Percentiles rank a stretch among this genome's conserved stretches.
phyloP scores from a whole-genome alignment of 2,888 invertebrate species.

The Zelleria hepariella region DNA sequence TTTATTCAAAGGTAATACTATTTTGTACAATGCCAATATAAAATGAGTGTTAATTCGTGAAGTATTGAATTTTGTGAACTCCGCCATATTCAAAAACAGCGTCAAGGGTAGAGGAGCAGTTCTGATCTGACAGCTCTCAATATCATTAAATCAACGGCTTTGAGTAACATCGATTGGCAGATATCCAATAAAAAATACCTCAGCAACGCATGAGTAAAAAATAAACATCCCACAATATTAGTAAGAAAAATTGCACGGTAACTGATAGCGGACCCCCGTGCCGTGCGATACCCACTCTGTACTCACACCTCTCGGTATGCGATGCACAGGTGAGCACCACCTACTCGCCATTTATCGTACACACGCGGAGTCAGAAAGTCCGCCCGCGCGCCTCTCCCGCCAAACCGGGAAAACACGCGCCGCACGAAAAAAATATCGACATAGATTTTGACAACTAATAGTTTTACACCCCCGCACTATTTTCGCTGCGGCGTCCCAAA shows the following conservation, averaged over 20 bases:
- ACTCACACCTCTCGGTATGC: constrained; percentile 18
- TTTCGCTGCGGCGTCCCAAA: background rate
- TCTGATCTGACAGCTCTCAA: too few relatives aligned
- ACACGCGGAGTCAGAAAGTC: constrained; percentile 53
- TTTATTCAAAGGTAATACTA: too few relatives aligned
- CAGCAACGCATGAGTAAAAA: background rate
- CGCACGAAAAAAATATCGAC: constrained; percentile 4
- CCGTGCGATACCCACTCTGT: constrained; percentile 29
- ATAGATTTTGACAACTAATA: background rate
- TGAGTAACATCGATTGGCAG: too few relatives aligned
- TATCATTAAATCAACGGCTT: too few relatives aligned
- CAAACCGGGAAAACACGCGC: constrained; percentile 10
- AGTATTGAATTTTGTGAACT: too few relatives aligned
- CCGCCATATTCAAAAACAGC: too few relatives aligned
- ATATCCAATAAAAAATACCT: too few relatives aligned
- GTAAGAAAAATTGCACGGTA: background rate
- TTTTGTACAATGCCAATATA: too few relatives aligned
- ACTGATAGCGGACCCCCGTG: background rate
- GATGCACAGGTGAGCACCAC: constrained; percentile 38
- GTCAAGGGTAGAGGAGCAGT: too few relatives aligned
- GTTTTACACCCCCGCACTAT: background rate
- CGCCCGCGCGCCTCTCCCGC: constrained; percentile 26
- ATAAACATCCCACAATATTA: background rate
- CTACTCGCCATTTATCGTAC: constrained; percentile 55
- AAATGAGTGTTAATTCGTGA: too few relatives aligned